Evolutionary conservation across 2,113 vertebrate species (phyloP).

Genomic region (Salminus brasiliensis): DNA sequence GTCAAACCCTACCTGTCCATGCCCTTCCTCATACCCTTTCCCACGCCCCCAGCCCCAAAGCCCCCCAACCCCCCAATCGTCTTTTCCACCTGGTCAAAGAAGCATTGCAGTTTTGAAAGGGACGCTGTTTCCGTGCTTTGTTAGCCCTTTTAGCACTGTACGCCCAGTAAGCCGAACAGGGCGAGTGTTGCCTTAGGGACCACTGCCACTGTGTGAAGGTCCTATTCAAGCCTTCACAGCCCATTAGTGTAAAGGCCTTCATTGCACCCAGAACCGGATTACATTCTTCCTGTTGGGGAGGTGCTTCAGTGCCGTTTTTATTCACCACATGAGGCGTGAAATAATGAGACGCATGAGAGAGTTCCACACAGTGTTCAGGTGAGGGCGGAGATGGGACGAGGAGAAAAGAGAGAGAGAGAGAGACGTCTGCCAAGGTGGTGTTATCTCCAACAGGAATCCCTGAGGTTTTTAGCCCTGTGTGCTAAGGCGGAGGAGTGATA

Average conservation of each 20-base stretch:
- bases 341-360: slow-evolving; percentile 45
- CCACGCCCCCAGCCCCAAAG: not conserved
- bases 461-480: not conserved
- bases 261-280: slow-evolving; percentile 46
- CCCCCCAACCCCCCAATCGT: not conserved
- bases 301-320: slow-evolving; percentile 20
- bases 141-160: slow-evolving; percentile 4
- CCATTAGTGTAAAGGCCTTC: slow-evolving; percentile 50
- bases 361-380: slow-evolving; percentile 40
- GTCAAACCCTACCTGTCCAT: not conserved
- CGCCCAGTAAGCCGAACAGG: slow-evolving; percentile 25
- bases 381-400: slow-evolving; percentile 7
- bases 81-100: not conserved
- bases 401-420: not conserved
- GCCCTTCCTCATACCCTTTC: not conserved
- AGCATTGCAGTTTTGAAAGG: not conserved
- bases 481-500: not conserved
- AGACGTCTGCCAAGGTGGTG: not conserved
- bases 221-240: slow-evolving; percentile 50
- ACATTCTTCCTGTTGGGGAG: slow-evolving; percentile 26
- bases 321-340: slow-evolving; percentile 46
- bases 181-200: slow-evolving; percentile 17
- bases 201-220: not conserved
- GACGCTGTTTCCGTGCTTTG: not conserved
- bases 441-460: not conserved